phyloP scores from a whole-genome alignment of 2,113 vertebrate species.

The Plectropomus leopardus region DNA sequence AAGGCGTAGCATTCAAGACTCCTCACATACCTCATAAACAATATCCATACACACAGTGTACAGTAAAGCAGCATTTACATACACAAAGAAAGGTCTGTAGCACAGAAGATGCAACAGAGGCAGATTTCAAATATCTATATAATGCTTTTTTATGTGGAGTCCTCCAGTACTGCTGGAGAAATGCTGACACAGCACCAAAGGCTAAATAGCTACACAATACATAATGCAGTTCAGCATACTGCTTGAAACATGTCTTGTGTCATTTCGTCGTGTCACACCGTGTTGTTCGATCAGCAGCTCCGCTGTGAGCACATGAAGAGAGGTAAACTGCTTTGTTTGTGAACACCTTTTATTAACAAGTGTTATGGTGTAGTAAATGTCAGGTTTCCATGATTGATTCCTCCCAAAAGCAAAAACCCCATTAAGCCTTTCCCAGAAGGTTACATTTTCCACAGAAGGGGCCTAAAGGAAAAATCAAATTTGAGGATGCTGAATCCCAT shows the following conservation, averaged over 20 bases:
- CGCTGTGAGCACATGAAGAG: constrained; percentile 16
- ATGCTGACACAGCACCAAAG: constrained; percentile 28
- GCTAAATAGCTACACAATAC: constrained; percentile 26
- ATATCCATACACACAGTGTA: neutral
- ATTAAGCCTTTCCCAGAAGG: constrained; percentile 63
- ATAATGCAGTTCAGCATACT: constrained; percentile 5
- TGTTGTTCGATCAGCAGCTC: constrained; percentile 30
- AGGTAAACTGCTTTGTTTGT: constrained; percentile 58
- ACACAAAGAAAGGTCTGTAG: neutral
- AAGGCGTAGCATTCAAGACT: neutral
- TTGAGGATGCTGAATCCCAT: constrained; percentile 46
- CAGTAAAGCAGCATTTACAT: neutral
- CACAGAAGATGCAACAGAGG: neutral
- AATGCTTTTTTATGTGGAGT: neutral
- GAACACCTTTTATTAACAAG: constrained; percentile 57
- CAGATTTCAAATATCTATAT: constrained; percentile 19
- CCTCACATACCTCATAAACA: neutral
- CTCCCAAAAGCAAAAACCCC: constrained; percentile 52
- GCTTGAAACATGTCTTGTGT: constrained; percentile 30
- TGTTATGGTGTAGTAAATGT: constrained; percentile 65
- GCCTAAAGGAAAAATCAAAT: constrained; percentile 64
- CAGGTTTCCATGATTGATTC: constrained; percentile 63
- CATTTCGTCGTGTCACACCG: constrained; percentile 2
- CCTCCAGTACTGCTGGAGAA: neutral
- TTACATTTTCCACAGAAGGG: constrained; percentile 38